A percentile compares a stretch with the other conserved stretches of the same genome.
phyloP scores from a whole-genome alignment of 2,888 invertebrate species.

The Pinctada fucata region DNA sequence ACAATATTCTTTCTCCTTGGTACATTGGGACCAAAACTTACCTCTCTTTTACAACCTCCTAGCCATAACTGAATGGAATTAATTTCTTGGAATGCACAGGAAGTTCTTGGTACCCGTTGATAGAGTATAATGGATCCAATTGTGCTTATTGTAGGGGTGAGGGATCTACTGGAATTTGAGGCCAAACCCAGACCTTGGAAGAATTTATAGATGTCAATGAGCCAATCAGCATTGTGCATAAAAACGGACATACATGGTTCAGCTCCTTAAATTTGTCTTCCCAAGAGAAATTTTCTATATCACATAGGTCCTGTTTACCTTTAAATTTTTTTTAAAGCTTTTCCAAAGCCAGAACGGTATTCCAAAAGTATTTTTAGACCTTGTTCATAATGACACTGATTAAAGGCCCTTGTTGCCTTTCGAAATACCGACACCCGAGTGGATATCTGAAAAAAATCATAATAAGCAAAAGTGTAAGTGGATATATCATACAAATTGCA shows the following conservation, averaged over 20 bases:
- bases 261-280: neutral
- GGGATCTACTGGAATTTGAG: neutral
- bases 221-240: neutral
- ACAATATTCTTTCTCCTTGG: too few species aligned
- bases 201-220: neutral
- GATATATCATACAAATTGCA: too few species aligned
- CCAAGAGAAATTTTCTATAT: constrained; percentile 6
- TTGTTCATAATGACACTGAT: neutral
- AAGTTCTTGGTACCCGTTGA: neutral
- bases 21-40: neutral
- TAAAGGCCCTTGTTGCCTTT: neutral
- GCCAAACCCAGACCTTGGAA: neutral
- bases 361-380: neutral
- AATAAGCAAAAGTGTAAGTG: too few species aligned
- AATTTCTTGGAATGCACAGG: constrained; percentile 3
- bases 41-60: constrained; percentile 19
- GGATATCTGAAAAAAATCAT: neutral
- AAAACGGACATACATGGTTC: neutral
- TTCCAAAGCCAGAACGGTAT: neutral
- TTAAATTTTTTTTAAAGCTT: constrained; percentile 3
- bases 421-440: neutral
- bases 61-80: constrained; percentile 23
- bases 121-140: neutral
- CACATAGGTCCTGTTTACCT: neutral
- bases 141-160: constrained; percentile 1